Evolutionary conservation across 2,888 invertebrate species (phyloP), one percentile per base, ranked within the genome.

Genomic region (Pachymerium ferrugineum): DNA sequence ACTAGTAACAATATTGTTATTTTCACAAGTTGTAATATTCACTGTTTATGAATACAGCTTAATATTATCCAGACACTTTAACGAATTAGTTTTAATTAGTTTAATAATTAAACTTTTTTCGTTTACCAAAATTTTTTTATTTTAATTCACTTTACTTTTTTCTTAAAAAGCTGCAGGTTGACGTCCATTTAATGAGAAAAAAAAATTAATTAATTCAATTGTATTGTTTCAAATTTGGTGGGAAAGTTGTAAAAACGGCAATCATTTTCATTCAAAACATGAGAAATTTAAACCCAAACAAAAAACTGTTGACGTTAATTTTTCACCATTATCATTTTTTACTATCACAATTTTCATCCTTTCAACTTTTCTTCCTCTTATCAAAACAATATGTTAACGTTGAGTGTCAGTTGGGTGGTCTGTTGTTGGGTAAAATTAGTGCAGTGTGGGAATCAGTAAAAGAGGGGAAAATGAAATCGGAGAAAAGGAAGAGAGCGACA

Each of bases 401-500:
- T 10, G 54, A 54, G 25, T n/a, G n/a, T n/a, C n/a, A 54, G 22
- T 25, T 54, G 54, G 54, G 54, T 54, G 54, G 54, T 54, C 54
- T 25, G 6, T n/a, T 4, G 8, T 14, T 3, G 42, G 3, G 42
- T 3, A 8, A 22, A 22, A 10, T n/a, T n/a, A n/a, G n/a, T n/a
- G n/a, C n/a, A 25, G 54, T 54, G 54, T 54, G 54, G 54, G 54
- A 54, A 54, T 54, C 12, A 25, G 54, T 25, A 54, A 54, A 22
- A 25, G 54, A 54, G 54, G 54, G n/a, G 54, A 54, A 54, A 54
- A 54, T 54, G 54, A 54, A 54, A 54, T 54, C 54, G 54, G 54
- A 54, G 54, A 54, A 54, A 54, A 54, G 54, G 54, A 54, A 54
- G 54, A 54, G 54, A n/a, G n/a, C n/a, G n/a, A 54, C 54, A 54